Base-by-base conservation (phyloP, 2,888 invertebrate species). In the Amaurobius ferox region DNA sequence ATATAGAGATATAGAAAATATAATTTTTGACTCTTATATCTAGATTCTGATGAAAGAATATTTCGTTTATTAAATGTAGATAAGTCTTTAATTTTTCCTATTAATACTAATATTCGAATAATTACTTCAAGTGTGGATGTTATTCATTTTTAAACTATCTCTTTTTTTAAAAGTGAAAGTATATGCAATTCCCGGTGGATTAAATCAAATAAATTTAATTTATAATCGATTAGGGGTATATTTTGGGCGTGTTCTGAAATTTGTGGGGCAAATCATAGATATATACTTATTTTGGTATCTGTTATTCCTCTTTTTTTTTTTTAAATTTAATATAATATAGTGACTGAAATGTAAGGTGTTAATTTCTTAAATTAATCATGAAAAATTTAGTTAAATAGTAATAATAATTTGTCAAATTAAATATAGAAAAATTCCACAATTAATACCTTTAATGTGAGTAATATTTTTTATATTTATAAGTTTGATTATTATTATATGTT, bases 221-320 rank as follows among this genome's bases (percentile, higher is more conserved):
- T 92, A 93, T 89, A 94, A 93, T 88, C 93, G 94, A 1, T 93
- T 94, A 0, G 94, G 95, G 62, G 89, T 95, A 90, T 94, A 93
- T 91, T 95, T 92, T 91, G 95, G 95, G 0, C 95, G 93, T 95
- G 95, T 91, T 95, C 95, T 89, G 95, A 95, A 94, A 95, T 95
- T 92, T n/a, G n/a, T n/a, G n/a, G n/a, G n/a, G n/a, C n/a, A n/a
- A n/a, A n/a, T n/a, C n/a, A n/a, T n/a, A n/a, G 94, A 85, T 95
- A 95, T 93, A 95, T 95, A 92, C 95, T 95, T 39, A 95, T 95
- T 93, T 93, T 93, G 85, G 91, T 94, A 90, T 94, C 70, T 13
- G 67, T 86, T 1, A 3, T 48, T 44, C 66, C 64, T 39, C 64
- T 19, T 0, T 0, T 16, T 81, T 88, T 72, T 28, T 40, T 35